These are phyloP conservation scores for Dasypogon diadema DNA, from an alignment of 2,888 invertebrate genomes.

Conservation along the genomic window DNA sequence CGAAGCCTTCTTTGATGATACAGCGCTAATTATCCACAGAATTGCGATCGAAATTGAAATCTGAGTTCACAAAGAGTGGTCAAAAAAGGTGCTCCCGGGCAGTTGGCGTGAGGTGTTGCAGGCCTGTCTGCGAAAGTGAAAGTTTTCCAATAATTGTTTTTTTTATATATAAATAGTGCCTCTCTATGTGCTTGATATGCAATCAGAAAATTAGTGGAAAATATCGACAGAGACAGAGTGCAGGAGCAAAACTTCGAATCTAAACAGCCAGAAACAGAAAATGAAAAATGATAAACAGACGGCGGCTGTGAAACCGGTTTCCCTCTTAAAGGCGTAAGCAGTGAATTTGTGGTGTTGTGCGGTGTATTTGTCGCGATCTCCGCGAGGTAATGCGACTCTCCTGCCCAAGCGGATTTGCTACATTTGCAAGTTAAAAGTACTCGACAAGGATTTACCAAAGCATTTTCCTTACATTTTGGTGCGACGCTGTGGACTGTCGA, in stretches of 20 bases:
- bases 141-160: conserved; percentile 18
- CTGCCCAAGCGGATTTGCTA: no score
- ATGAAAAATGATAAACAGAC: conserved; percentile 16
- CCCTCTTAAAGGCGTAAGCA: background rate
- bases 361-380: no score
- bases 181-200: background rate
- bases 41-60: no score
- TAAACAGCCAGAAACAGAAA: background rate
- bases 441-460: no score
- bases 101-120: background rate
- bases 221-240: background rate
- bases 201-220: background rate
- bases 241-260: background rate
- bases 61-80: no score
- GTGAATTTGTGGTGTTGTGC: background rate
- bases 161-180: background rate
- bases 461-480: no score
- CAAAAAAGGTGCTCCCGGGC: background rate
- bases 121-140: conserved; percentile 35
- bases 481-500: no score
- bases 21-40: no score
- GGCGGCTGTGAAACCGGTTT: conserved; percentile 34
- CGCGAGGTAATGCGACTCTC: no score
- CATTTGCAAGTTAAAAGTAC: no score
- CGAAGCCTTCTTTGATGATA: no score